phyloP scores from a whole-genome alignment of 2,113 vertebrate genomes.

The Synchiropus splendidus region DNA sequence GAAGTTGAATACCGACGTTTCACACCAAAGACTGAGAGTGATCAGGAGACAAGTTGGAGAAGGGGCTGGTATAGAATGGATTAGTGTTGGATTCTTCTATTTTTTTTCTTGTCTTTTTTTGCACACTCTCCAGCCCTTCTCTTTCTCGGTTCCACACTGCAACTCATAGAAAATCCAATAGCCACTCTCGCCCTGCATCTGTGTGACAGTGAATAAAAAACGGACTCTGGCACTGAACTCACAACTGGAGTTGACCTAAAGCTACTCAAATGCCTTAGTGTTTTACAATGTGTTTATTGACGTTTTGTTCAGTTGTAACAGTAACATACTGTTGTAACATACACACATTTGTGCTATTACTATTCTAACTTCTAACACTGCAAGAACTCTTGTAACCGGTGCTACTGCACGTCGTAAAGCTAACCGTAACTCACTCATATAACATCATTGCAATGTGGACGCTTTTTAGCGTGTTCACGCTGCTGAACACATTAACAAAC shows the following conservation, averaged over 20 bases:
- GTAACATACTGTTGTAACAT: no score
- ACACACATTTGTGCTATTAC: no score
- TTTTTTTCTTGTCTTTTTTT: slow-evolving; percentile 22
- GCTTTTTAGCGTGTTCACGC: no score
- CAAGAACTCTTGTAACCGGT: no score
- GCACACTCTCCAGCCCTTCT: slow-evolving; percentile 3
- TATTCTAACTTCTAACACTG: no score
- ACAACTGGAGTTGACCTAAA: not conserved
- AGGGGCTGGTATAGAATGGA: slow-evolving; percentile 45
- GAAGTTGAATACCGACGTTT: slow-evolving; percentile 31
- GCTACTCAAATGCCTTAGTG: no score
- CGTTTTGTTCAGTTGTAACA: no score
- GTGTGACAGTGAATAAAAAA: slow-evolving; percentile 17
- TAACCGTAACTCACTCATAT: no score
- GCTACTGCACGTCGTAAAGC: no score
- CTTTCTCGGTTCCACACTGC: slow-evolving; percentile 43
- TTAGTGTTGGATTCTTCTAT: slow-evolving; percentile 44
- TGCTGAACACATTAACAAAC: no score
- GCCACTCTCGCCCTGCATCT: slow-evolving; percentile 26
- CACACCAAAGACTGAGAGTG: slow-evolving; percentile 37
- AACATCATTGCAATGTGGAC: no score
- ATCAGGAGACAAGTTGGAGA: slow-evolving; percentile 41
- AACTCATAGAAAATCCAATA: slow-evolving; percentile 54
- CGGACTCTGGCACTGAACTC: slow-evolving; percentile 33
- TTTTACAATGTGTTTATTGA: no score